Base-by-base conservation (phyloP, 2,888 invertebrate species). In the Crocallis elinguaria region DNA sequence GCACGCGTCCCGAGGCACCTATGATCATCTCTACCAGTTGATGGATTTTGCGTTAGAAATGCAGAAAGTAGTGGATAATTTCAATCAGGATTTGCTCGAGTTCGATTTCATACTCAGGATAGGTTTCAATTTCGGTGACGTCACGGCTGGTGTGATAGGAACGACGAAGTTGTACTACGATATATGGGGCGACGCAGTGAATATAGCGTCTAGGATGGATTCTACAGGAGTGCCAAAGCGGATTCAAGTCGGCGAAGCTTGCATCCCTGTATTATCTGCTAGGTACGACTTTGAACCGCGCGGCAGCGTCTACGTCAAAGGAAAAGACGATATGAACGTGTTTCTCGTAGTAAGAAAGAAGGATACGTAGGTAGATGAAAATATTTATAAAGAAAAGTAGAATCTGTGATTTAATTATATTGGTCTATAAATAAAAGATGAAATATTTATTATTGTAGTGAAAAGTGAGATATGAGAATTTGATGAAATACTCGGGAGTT, bases 161-260 rank as follows among this genome's bases (percentile, higher is more conserved):
- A 98, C 98, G 5, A 97, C 97, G 1, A 99, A 99, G 78, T 90
- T 99, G 55, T 97, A 98, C 81, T 99, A 98, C 73, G 99, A 99
- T 82, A 99, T 99, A 69, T 99, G 99, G 99, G 99, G 99, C 0
- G 99, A 99, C 82, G 98, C 99, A 0, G 99, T 99, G 0, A 99
- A 99, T 82, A 98, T 99, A 51, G 98, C 99, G 0, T 97, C 97
- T 5, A 93, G 99, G 45, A 99, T 99, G 99, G 99, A 99, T 83
- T 97, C 98, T 0, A 99, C 98, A 0, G 99, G 99, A 0, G 94
- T 98, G 7, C 93, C 95, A 2, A 96, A 97, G 52, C 92, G 95
- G 39, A 96, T 98, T 63, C 97, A 97, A 79, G 93, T 97, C 2
- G 95, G 96, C 9, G 95, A 95, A 71, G 94, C 95, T 49, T 96